Conservation (phyloP, 2,113 vertebrate genomes). For the Lepidothrix coronata region DNA sequence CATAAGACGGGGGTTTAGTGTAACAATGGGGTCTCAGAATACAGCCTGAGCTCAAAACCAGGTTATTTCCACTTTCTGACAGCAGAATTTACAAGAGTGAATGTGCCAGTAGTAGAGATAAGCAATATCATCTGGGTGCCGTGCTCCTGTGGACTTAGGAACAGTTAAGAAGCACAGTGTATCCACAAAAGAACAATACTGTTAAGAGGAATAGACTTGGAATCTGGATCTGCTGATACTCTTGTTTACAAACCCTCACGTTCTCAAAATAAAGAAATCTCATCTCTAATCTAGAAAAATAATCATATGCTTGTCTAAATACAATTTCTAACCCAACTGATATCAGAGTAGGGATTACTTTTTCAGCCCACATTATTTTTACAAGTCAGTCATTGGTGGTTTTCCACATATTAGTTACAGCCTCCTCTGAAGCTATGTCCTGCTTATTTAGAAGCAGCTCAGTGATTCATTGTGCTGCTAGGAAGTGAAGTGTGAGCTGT, state of each 20-base stretch:
- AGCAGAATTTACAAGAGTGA: background rate
- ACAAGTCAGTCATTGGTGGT: background rate
- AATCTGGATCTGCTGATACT: background rate
- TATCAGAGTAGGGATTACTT: background rate
- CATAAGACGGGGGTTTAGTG: background rate
- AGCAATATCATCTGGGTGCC: background rate
- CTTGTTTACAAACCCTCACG: background rate
- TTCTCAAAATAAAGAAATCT: background rate
- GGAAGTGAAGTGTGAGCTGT: background rate
- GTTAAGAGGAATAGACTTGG: background rate
- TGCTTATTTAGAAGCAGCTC: background rate
- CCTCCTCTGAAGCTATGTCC: background rate
- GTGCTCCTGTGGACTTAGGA: background rate
- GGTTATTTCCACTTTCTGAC: background rate
- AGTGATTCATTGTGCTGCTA: background rate
- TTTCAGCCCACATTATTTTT: background rate
- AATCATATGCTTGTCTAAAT: background rate
- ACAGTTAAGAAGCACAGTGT: background rate
- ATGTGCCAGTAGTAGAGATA: background rate
- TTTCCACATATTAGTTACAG: background rate
- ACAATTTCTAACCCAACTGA: background rate
- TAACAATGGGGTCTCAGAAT: background rate
- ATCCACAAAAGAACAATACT: background rate
- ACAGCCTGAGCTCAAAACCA: background rate
- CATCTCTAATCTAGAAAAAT: background rate